Evolutionary conservation across 2,797 vertebrate species (phyloP).

Genomic region (Sebastes oblongus): DNA sequence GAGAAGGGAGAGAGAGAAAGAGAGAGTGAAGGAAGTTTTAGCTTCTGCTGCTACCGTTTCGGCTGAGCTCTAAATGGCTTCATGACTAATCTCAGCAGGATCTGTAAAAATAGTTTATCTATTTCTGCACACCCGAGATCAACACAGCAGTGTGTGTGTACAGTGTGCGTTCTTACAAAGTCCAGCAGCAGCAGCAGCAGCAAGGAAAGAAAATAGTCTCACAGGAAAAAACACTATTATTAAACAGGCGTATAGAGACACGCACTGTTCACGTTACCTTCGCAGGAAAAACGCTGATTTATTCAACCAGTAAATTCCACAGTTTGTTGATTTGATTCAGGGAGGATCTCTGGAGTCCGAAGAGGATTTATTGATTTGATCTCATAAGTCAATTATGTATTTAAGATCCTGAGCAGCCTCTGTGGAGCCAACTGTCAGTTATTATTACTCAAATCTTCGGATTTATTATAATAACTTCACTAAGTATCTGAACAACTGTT

Average conservation of each 20-base stretch:
- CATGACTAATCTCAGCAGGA: slow-evolving; percentile 67
- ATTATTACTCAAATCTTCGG: background rate
- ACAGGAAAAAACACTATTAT: slow-evolving; percentile 49
- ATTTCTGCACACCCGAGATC: slow-evolving; percentile 62
- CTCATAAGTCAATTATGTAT: slow-evolving; percentile 33
- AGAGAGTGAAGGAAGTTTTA: slow-evolving; percentile 14
- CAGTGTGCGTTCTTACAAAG: slow-evolving; percentile 18
- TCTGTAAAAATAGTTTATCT: slow-evolving; percentile 78
- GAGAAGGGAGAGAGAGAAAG: background rate
- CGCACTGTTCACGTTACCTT: background rate
- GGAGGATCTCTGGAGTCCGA: background rate
- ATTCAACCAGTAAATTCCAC: slow-evolving; percentile 17
- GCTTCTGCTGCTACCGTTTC: slow-evolving; percentile 20
- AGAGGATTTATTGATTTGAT: slow-evolving; percentile 43
- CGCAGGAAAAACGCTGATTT: slow-evolving; percentile 31
- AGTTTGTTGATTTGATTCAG: slow-evolving; percentile 31
- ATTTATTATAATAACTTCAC: background rate
- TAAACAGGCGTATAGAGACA: slow-evolving; percentile 26
- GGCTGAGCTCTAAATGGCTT: slow-evolving; percentile 49
- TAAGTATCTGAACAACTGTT: background rate
- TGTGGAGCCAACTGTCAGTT: background rate
- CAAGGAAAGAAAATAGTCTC: slow-evolving; percentile 42
- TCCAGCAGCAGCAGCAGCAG: slow-evolving; percentile 31
- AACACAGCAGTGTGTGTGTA: slow-evolving; percentile 19
- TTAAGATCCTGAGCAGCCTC: slow-evolving; percentile 23